Percentiles rank a stretch among this genome's conserved stretches.
phyloP scores from a whole-genome alignment of 2,888 invertebrate genomes.

The Euplexia lucipara region DNA sequence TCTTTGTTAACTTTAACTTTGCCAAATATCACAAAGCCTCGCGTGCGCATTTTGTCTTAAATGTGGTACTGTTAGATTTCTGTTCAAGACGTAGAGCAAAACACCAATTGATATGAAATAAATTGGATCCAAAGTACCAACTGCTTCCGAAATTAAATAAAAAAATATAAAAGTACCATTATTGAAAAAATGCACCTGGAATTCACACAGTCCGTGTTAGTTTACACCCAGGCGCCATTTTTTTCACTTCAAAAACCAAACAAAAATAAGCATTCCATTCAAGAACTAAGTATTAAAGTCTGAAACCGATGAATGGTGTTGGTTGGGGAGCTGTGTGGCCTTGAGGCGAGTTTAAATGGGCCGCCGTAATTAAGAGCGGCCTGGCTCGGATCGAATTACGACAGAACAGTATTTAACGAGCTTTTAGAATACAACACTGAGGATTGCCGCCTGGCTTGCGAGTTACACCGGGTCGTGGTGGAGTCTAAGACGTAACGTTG shows the following conservation, averaged over 20 bases:
- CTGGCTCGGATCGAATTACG: constrained; percentile 39
- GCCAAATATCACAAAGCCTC: too few relatives aligned
- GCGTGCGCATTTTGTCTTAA: too few relatives aligned
- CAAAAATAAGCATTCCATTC: constrained; percentile 3
- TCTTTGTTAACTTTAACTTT: too few relatives aligned
- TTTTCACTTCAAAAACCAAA: neutral
- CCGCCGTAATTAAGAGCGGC: constrained; percentile 52
- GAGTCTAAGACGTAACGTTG: neutral
- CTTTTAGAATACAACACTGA: constrained; percentile 53
- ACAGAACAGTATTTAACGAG: constrained; percentile 53
- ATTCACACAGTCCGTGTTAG: too few relatives aligned
- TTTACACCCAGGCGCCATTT: constrained; percentile 1
- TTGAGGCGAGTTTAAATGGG: constrained; percentile 54
- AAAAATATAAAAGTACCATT: too few relatives aligned
- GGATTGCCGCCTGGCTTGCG: constrained; percentile 5
- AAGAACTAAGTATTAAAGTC: constrained; percentile 34
- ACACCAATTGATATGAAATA: too few relatives aligned
- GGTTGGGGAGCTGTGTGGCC: constrained; percentile 31
- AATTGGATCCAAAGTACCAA: too few relatives aligned
- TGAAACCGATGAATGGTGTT: constrained; percentile 34
- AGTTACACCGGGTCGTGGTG: constrained; percentile 5
- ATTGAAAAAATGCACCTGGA: too few relatives aligned
- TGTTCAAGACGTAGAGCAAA: too few relatives aligned
- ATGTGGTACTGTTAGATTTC: too few relatives aligned
- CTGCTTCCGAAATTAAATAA: too few relatives aligned